Evolutionary conservation across 2,888 invertebrate species (phyloP), one percentile per base, ranked within the genome.

Genomic region (Eupelmus urozonus): DNA sequence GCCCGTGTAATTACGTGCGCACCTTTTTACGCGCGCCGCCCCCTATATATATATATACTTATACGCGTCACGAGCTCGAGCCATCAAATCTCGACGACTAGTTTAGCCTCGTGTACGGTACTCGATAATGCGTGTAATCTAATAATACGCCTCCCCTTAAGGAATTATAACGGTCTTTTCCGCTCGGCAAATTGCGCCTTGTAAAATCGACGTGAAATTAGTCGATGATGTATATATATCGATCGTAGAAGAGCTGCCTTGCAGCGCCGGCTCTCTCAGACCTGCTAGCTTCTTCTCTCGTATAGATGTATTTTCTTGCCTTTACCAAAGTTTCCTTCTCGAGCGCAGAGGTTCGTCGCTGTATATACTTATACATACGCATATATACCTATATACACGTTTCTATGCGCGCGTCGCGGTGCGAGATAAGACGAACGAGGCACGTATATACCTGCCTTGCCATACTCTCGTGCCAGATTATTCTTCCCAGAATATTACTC

Each of bases 1-100:
- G 16, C 20, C 84, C 87, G 86, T 87, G 87, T 88, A 88, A 88
- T 89, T 88, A 83, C 85, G 82, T 84, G 85, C 79, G 82, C 84
- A 83, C 83, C 85, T 83, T 80, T 76, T 76, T 69, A 71, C 76
- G 80, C 79, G 34, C n/a, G 23, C 57, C 73, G 27, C 42, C 18
- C 45, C 65, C 40, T 45, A 45, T 70, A 60, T 23, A 23, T 51
- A 49, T 34, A 34, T 34, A 34, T 34, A 34, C 34, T 34, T 34
- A 5, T 9, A 34, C 34, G 9, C 18, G 23, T 49, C 51, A 27
- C 65, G 27, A n/a, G 60, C 71, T 51, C 71, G 29, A 13, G 18
- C 18, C 3, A 34, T 34, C 9, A 34, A 34, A 3, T 3, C 9
- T 34, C 9, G 9, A 34, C 16, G 16, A 13, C 45, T 7, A 16